Evolutionary conservation across 2,888 invertebrate species (phyloP), one percentile per base, ranked within the genome.

Genomic region (Thalpophila matura): DNA sequence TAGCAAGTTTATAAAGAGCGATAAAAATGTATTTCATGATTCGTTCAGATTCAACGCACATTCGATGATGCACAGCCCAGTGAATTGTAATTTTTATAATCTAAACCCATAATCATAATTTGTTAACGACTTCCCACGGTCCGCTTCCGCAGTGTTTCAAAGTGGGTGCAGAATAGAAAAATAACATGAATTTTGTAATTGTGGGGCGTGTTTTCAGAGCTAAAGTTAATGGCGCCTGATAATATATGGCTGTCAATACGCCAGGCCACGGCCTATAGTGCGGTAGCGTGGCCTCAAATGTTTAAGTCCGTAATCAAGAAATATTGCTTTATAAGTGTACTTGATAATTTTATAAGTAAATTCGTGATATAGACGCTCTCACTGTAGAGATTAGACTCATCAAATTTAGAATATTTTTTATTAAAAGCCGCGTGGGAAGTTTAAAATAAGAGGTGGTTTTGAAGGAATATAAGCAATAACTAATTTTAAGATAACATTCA

Each of bases 391-490:
- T 43, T n/a, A 7, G 20, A 20, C 16, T 38, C 60, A 40, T 50
- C 26, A 38, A 31, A 22, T 53, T 20, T 33, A 5, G 7, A 18
- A 37, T 37, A 27, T 20, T 35, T 40, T 26, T 35, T 50, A 40
- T 27, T 31, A 24, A 40, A 60, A 20, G 4, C n/a, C 37, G 35
- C 14, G 53, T 47, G 33, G 45, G 40, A 33, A 54, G 38, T 38
- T 50, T 54, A 24, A 20, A 46, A 35, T 42, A 56, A 49, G 20
- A 7, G 26, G 40, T 56, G 54, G 46, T 20, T 57, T 47, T 54
- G 45, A 64, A 54, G 53, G 53, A 62, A 54, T 38, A 1, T 62
- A 69, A 77, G 77, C 77, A 77, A 77, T 77, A 77, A 77, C 70
- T 77, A 77, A 62, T 69, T 60, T 69, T 64, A 77, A 77, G 77